Base-by-base conservation (phyloP, 2,888 invertebrate genomes). In the Agrotis ipsilon region DNA sequence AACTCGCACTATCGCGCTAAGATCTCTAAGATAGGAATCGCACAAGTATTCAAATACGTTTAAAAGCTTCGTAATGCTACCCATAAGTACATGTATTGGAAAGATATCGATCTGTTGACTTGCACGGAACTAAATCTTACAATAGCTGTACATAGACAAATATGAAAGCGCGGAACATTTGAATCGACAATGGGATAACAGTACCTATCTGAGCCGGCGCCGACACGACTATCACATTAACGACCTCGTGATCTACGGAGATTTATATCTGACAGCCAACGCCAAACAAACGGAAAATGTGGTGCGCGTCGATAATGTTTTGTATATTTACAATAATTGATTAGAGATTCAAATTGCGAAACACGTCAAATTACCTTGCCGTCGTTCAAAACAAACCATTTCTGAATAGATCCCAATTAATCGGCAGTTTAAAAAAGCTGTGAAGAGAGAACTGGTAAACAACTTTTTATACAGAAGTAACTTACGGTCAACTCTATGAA, bases 211-310 rank as follows among this genome's bases (percentile, higher is more conserved):
- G 87, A 91, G 92, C 88, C 92, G 90, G 92, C 93, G 93, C 91
- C 93, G 94, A 95, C 95, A 95, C 94, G 94, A 95, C 94, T 94
- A 94, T 94, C 92, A 94, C 95, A 95, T 94, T 95, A 95, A 94
- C 94, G 90, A 93, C 93, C 94, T 94, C 95, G 94, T 94, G 94
- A 95, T 94, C 94, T 92, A 87, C 88, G 87, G 90, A 94, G 95
- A 96, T 95, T 95, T 95, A 94, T 94, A 94, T 93, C 93, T 91
- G 92, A 93, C 93, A 92, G 87, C 86, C 80, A 87, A 89, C 89
- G 84, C 87, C 87, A 91, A 85, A 83, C 86, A 85, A 82, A 83
- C 81, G 68, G 76, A 86, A 82, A 84, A 68, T 72, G 64, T 70
- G 79, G 75, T 55, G 58, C 51, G 32, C 55, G 49, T 72, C 80